A percentile compares a stretch with the other conserved stretches of the same genome.
Evolutionary conservation across 2,113 vertebrate species (phyloP).

Genomic region (Hypomesus transpacificus): DNA sequence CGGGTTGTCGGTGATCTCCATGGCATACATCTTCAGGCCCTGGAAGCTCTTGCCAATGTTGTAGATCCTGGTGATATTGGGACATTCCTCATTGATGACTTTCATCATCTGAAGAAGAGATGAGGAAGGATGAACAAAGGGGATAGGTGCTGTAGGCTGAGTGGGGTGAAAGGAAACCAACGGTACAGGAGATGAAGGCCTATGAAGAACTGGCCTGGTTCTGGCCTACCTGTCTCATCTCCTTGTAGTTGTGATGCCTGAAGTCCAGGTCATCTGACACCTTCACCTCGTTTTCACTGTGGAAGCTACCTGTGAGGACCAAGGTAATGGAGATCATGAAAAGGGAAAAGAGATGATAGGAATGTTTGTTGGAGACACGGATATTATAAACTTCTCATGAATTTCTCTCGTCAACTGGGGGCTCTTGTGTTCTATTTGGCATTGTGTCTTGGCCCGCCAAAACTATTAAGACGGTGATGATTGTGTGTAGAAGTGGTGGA

Average conservation of each 20-base stretch:
- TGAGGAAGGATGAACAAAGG: background rate
- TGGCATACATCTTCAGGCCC: constrained; percentile 87
- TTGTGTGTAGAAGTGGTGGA: background rate
- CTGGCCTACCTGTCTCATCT: constrained; percentile 84
- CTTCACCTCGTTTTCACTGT: constrained; percentile 82
- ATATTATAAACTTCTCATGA: too few species aligned
- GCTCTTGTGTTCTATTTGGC: too few species aligned
- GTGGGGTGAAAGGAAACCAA: background rate
- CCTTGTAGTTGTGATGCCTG: constrained; percentile 89
- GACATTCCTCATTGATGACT: constrained; percentile 88
- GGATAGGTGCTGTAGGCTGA: background rate
- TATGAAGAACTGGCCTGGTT: constrained; percentile 50
- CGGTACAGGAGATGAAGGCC: background rate
- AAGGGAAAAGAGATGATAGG: too few species aligned
- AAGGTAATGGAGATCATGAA: background rate
- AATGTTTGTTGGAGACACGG: too few species aligned
- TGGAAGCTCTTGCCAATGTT: constrained; percentile 90
- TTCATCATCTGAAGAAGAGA: constrained; percentile 85
- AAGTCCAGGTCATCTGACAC: constrained; percentile 85
- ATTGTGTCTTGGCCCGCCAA: too few species aligned
- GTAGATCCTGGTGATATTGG: constrained; percentile 91
- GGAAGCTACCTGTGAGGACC: constrained; percentile 56
- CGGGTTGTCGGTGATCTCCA: constrained; percentile 89
- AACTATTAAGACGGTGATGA: background rate
- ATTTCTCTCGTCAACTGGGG: too few species aligned